Conservation (phyloP, 1,140 invertebrate genomes). For the Pteromalus puparum region DNA sequence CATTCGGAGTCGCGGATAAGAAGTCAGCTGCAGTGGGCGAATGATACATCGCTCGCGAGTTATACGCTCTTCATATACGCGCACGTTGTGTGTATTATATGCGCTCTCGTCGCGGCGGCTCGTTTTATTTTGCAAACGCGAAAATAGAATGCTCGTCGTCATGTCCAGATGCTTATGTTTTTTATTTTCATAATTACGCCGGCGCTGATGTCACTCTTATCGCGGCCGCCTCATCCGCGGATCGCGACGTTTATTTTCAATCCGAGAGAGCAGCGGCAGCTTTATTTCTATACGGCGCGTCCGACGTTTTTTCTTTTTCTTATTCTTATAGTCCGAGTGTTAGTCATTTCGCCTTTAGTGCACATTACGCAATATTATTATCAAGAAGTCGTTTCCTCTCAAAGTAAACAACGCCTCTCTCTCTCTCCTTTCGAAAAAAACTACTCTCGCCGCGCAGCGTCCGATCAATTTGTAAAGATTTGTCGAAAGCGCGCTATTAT, state of each 20-base stretch:
- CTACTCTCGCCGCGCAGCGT: not conserved
- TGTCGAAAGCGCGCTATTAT: constrained; percentile 30
- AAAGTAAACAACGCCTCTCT: constrained; percentile 13
- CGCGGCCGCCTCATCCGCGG: not conserved
- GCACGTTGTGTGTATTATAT: not conserved
- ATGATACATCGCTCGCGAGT: constrained; percentile 28
- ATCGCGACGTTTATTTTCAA: constrained; percentile 16
- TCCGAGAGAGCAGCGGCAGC: not conserved
- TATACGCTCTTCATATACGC: not conserved
- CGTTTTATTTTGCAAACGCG: constrained; percentile 33
- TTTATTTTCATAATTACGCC: constrained; percentile 30
- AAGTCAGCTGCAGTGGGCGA: not conserved
- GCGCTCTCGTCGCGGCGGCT: not conserved
- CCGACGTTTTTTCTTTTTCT: not conserved
- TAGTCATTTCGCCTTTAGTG: not conserved
- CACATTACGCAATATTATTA: not conserved
- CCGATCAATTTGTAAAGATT: constrained; percentile 39
- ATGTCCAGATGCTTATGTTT: constrained; percentile 43
- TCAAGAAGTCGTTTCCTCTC: not conserved
- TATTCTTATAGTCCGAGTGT: not conserved
- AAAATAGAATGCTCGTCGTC: constrained; percentile 35
- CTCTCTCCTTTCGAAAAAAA: not conserved
- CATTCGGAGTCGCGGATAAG: not conserved
- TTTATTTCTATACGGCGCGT: not conserved
- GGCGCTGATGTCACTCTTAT: constrained; percentile 40